These are phyloP conservation scores for Drosophila paulistorum DNA, from an alignment of 1,140 invertebrate species.

Conservation along the genomic window DNA sequence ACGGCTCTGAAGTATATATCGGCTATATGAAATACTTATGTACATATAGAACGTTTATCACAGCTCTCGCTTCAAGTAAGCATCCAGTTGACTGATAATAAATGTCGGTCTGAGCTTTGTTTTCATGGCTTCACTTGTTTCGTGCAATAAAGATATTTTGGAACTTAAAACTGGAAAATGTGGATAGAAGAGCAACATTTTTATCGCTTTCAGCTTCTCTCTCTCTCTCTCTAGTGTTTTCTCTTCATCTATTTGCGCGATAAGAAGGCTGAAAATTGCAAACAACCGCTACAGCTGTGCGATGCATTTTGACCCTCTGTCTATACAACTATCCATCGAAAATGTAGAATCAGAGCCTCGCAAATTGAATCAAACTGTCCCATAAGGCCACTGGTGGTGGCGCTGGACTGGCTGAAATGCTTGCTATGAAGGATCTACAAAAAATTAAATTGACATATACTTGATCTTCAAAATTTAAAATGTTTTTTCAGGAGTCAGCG, in stretches of 20 bases:
- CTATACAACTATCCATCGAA: background rate
- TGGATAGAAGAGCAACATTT: conserved; percentile 1
- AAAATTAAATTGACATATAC: too few species aligned
- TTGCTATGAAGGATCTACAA: too few species aligned
- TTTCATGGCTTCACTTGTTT: conserved; percentile 14
- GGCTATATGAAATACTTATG: background rate
- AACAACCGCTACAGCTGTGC: background rate
- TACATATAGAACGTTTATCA: conserved; percentile 18
- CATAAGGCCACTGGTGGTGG: too few species aligned
- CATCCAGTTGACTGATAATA: conserved; percentile 44
- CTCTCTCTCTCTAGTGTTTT: background rate
- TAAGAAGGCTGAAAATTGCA: background rate
- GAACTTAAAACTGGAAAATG: background rate
- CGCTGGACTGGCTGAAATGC: too few species aligned
- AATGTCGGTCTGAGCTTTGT: conserved; percentile 64
- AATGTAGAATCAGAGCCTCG: background rate
- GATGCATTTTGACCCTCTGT: conserved; percentile 9
- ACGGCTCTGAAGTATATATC: background rate
- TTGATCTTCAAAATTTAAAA: too few species aligned
- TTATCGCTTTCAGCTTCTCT: conserved; percentile 1
- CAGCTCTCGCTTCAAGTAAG: conserved; percentile 21
- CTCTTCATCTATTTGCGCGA: background rate
- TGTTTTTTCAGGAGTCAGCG: background rate
- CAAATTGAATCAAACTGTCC: too few species aligned
- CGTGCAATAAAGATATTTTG: background rate